These are phyloP conservation scores for Seira sanloemensis DNA, from an alignment of 2,888 invertebrate genomes.

Conservation along the genomic window DNA sequence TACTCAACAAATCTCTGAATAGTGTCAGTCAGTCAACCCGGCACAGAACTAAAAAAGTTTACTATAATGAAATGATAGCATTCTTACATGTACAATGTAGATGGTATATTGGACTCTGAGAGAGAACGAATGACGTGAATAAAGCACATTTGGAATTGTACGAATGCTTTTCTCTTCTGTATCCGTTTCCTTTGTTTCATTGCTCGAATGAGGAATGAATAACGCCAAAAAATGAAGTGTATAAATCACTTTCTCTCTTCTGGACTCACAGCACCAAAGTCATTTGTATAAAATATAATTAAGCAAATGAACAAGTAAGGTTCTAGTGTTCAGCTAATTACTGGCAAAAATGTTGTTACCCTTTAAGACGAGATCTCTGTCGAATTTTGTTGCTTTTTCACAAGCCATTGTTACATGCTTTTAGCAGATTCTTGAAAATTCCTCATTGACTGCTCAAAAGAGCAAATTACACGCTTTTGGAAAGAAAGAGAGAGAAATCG, in stretches of 20 bases:
- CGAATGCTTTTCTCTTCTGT: slow-evolving; percentile 8
- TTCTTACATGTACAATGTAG: too few relatives aligned
- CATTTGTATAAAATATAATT: slow-evolving; percentile 3
- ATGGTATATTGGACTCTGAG: too few relatives aligned
- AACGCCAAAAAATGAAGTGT: not conserved
- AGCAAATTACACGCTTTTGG: slow-evolving; percentile 2
- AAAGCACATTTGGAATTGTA: slow-evolving; percentile 1
- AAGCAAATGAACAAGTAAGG: too few relatives aligned
- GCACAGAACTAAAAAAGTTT: too few relatives aligned
- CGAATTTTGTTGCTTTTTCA: slow-evolving; percentile 10
- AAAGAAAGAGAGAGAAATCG: not conserved
- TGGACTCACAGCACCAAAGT: not conserved
- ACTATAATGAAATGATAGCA: too few relatives aligned
- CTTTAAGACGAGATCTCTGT: too few relatives aligned
- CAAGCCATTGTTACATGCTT: not conserved
- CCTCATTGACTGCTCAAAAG: not conserved
- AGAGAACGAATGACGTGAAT: not conserved
- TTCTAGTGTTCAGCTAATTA: not conserved
- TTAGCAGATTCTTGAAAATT: not conserved
- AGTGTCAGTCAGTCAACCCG: slow-evolving; percentile 10
- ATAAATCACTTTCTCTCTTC: slow-evolving; percentile 10
- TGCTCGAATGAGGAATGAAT: not conserved
- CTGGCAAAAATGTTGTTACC: not conserved
- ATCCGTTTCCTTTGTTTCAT: slow-evolving; percentile 13
- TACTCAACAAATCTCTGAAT: not conserved